These are phyloP conservation scores for Agapornis roseicollis DNA, from an alignment of 2,113 vertebrate species.

Conservation along the genomic window DNA sequence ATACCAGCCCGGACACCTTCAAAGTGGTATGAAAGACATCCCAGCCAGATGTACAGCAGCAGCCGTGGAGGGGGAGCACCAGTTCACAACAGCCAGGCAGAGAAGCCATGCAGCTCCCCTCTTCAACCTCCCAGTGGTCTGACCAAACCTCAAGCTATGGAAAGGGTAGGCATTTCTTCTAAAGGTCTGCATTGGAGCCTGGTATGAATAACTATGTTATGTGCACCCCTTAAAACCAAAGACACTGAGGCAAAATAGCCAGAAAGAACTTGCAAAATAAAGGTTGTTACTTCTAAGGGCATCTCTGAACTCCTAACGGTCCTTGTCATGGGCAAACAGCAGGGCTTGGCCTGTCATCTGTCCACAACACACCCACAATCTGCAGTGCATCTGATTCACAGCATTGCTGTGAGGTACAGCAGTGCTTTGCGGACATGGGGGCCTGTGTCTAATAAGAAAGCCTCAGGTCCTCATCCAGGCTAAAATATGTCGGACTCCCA, in stretches of 20 bases:
- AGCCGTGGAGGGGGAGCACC: background rate
- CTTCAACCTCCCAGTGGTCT: background rate
- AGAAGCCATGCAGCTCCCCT: background rate
- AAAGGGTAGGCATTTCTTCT: background rate
- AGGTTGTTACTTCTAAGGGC: background rate
- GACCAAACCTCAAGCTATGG: background rate
- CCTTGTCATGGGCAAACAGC: background rate
- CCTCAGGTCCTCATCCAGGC: background rate
- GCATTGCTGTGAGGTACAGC: background rate
- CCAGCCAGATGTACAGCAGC: background rate
- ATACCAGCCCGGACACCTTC: background rate
- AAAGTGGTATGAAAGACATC: slow-evolving; percentile 45
- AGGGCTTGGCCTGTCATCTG: background rate
- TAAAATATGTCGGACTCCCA: background rate
- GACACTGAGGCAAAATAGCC: background rate
- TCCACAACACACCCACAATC: background rate
- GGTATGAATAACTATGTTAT: background rate
- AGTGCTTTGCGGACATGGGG: background rate
- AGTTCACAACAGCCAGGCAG: background rate
- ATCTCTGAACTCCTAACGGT: background rate
- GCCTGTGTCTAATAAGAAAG: background rate
- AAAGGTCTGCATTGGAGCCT: background rate
- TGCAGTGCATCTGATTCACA: background rate
- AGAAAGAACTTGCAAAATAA: background rate
- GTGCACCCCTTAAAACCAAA: background rate